Evolutionary conservation across 2,888 invertebrate species (phyloP).

Genomic region (Limnephilus rhombicus): DNA sequence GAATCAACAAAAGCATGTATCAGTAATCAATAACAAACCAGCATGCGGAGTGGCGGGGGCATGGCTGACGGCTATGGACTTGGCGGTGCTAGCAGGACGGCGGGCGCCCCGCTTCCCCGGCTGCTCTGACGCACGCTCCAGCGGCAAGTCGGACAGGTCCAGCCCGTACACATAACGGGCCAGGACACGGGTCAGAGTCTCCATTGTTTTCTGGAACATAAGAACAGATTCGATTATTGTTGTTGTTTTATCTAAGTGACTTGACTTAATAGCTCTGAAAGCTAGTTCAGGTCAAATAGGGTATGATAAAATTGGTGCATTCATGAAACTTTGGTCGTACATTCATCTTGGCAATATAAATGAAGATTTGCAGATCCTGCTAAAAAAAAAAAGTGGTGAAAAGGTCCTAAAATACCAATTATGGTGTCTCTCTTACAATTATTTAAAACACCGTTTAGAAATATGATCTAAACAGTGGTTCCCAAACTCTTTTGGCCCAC

Average conservation of each 20-base stretch:
- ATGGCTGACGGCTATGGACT: conserved; percentile 53
- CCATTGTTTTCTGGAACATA: conserved; percentile 91
- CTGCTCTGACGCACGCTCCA: conserved; percentile 88
- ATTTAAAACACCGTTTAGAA: too few species aligned
- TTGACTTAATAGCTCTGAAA: too few species aligned
- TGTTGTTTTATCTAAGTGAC: not conserved
- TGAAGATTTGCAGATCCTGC: too few species aligned
- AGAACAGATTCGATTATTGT: not conserved
- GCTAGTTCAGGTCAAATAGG: too few species aligned
- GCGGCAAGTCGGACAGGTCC: conserved; percentile 91
- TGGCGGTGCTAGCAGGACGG: conserved; percentile 67
- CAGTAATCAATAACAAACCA: conserved; percentile 31
- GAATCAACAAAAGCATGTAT: not conserved
- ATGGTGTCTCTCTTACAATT: too few species aligned
- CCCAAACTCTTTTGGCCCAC: too few species aligned
- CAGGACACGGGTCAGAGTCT: conserved; percentile 95
- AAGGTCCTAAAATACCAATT: too few species aligned
- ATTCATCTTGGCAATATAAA: too few species aligned
- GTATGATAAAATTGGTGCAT: too few species aligned
- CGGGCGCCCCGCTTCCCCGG: conserved; percentile 84
- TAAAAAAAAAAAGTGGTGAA: too few species aligned
- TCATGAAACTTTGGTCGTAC: too few species aligned
- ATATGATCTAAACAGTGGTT: too few species aligned
- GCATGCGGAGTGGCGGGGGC: conserved; percentile 59
- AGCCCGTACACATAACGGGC: conserved; percentile 96